Percentiles rank a stretch among this genome's conserved stretches.
phyloP scores from a whole-genome alignment of 2,797 vertebrate genomes.

The Podarcis siculus region DNA sequence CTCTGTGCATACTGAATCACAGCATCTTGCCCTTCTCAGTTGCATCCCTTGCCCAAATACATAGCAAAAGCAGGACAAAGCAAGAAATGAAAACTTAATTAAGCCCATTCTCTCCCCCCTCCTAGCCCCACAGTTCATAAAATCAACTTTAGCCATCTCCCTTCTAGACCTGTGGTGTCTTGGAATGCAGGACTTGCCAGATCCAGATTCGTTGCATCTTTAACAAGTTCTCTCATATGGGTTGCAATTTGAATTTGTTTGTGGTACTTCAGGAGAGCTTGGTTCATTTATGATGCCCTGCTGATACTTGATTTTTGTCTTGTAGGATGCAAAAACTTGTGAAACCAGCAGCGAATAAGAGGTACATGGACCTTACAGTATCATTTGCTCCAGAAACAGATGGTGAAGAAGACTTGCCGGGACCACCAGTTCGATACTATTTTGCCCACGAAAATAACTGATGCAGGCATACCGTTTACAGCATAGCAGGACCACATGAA shows the following conservation, averaged over 20 bases:
- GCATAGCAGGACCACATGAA: constrained; percentile 67
- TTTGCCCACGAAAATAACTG: constrained; percentile 84
- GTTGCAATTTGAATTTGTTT: background rate
- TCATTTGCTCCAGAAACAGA: constrained; percentile 94
- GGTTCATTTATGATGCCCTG: background rate
- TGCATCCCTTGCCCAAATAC: background rate
- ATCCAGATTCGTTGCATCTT: background rate
- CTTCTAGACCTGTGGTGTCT: background rate
- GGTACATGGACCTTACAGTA: constrained; percentile 95
- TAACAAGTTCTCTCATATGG: background rate
- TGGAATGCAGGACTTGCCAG: background rate
- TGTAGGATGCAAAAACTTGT: constrained; percentile 98
- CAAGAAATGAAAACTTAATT: background rate
- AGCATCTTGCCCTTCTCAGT: background rate
- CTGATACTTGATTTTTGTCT: constrained; percentile 28
- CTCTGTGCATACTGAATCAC: background rate
- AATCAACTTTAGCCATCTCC: background rate
- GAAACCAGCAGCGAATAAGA: constrained; percentile 91
- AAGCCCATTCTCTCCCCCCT: background rate
- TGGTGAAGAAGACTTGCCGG: constrained; percentile 94
- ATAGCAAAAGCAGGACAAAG: background rate
- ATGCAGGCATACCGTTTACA: constrained; percentile 58
- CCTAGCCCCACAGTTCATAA: background rate
- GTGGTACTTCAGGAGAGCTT: background rate
- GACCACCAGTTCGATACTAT: constrained; percentile 95